phyloP scores from a whole-genome alignment of 2,888 invertebrate genomes.

The Amphipoea oculea region DNA sequence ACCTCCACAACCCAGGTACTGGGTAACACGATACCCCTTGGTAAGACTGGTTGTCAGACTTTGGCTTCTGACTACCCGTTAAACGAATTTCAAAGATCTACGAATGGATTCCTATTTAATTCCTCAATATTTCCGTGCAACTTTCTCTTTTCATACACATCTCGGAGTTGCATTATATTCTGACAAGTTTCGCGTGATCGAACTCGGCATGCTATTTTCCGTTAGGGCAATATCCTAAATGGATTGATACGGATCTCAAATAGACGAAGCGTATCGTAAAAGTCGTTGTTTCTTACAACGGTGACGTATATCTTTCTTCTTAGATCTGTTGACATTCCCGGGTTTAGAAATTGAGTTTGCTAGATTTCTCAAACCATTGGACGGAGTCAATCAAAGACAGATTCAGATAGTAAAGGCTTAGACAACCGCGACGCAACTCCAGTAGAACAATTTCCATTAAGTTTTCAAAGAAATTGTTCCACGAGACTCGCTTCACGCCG shows the following conservation, averaged over 20 bases:
- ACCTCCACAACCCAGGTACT: not conserved
- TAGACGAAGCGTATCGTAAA: slow-evolving; percentile 7
- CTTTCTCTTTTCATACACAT: not conserved
- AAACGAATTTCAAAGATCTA: too few species aligned
- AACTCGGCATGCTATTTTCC: slow-evolving; percentile 10
- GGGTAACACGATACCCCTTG: not conserved
- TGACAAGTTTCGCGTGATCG: slow-evolving; percentile 18
- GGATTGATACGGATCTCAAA: slow-evolving; percentile 28
- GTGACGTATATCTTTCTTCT: not conserved
- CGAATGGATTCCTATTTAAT: not conserved
- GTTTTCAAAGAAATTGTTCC: too few species aligned
- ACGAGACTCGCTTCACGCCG: too few species aligned
- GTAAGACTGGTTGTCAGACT: not conserved
- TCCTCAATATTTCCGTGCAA: not conserved
- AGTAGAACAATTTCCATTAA: too few species aligned
- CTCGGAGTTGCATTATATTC: not conserved
- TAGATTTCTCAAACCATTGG: not conserved
- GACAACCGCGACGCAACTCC: too few species aligned
- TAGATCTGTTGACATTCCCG: not conserved
- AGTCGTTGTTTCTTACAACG: not conserved
- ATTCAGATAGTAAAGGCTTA: too few species aligned
- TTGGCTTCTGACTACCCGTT: not conserved
- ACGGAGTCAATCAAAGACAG: not conserved
- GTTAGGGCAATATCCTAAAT: slow-evolving; percentile 33
- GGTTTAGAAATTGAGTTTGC: not conserved